Conservation (phyloP, 2,888 invertebrate species). For the Campoplex capitator region DNA sequence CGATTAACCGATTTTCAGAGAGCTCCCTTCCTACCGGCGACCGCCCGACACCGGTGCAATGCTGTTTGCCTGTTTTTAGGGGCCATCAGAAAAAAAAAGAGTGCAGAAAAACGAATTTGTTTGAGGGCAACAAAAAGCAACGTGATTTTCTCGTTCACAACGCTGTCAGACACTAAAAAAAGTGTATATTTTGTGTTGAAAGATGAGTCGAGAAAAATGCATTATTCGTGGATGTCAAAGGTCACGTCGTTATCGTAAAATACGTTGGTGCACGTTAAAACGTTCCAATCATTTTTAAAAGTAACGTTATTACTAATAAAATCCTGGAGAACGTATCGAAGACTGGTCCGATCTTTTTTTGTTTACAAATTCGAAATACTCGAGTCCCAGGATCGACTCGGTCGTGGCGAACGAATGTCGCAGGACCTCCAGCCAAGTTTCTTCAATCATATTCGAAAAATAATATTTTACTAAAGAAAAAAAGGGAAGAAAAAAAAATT, state of each 20-base stretch:
- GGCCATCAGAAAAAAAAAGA: neutral
- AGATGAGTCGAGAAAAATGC: neutral
- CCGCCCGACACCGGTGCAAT: conserved; percentile 50
- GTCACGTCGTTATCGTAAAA: neutral
- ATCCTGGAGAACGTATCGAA: neutral
- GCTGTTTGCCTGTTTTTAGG: conserved; percentile 61
- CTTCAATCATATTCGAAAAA: neutral
- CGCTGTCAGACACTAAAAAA: neutral
- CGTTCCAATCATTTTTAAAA: neutral
- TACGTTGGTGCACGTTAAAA: neutral
- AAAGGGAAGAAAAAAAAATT: neutral
- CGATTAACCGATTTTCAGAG: neutral
- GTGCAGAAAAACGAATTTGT: neutral
- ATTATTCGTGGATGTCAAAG: neutral
- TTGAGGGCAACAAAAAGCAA: neutral
- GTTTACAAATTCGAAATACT: neutral
- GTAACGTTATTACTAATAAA: neutral
- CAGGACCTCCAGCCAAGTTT: neutral
- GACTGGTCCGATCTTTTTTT: neutral
- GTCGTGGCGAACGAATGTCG: neutral
- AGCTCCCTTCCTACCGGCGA: conserved; percentile 62
- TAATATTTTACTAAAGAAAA: neutral
- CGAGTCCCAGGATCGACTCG: neutral
- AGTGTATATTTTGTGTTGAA: neutral
- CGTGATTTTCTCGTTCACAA: neutral